Percentiles rank a stretch among this genome's conserved stretches.
Evolutionary conservation across 1,140 invertebrate genomes (phyloP).

Genomic region (Brachionus plicatilis): DNA sequence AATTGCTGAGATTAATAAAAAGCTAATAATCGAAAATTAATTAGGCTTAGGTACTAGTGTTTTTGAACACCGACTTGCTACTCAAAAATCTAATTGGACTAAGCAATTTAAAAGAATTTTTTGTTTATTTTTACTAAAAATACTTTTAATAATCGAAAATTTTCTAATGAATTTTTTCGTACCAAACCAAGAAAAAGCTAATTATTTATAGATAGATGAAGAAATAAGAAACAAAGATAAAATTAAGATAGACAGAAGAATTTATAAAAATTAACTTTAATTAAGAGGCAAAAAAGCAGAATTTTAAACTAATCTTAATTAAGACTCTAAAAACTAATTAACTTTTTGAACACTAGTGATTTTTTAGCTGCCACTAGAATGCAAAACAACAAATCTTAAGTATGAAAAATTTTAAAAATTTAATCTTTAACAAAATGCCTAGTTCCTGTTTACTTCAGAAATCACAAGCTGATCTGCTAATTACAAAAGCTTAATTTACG

Average conservation of each 20-base stretch:
- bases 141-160: conserved; percentile 11
- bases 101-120: neutral
- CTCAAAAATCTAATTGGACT: conserved; percentile 25
- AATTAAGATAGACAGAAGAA: conserved; percentile 32
- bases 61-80: neutral
- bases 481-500: neutral
- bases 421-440: neutral
- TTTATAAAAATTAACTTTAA: conserved; percentile 29
- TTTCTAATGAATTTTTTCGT: conserved; percentile 18
- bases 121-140: conserved; percentile 17
- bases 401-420: conserved; percentile 29
- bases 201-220: neutral
- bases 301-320: conserved; percentile 21
- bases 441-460: neutral
- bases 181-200: neutral
- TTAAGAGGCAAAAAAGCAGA: neutral
- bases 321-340: conserved; percentile 10
- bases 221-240: conserved; percentile 11
- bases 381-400: neutral
- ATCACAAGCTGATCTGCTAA: conserved; percentile 25
- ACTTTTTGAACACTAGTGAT: neutral
- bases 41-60: neutral
- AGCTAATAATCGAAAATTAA: neutral
- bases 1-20: neutral
- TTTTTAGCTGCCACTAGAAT: neutral